Conservation (phyloP, 1,140 invertebrate genomes). For the Scaptomyza montana region DNA sequence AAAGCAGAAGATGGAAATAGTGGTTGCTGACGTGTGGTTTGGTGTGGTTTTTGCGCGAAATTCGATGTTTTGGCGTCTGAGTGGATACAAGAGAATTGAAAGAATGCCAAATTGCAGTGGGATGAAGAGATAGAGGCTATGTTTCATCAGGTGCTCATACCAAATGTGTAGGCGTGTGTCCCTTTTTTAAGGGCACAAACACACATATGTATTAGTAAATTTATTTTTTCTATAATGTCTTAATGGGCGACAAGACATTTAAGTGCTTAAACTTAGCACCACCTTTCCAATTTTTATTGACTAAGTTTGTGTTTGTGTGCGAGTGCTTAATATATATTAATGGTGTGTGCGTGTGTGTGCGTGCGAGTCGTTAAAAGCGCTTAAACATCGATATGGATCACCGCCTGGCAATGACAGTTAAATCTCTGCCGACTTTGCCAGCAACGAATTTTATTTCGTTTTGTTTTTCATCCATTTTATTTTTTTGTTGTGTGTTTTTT, state of each 20-base stretch:
- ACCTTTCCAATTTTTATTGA: conserved; percentile 72
- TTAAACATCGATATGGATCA: conserved; percentile 74
- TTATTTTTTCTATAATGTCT: conserved; percentile 20
- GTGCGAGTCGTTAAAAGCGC: conserved; percentile 62
- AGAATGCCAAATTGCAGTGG: conserved; percentile 51
- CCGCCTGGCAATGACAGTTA: conserved; percentile 51
- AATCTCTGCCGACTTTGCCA: conserved; percentile 41
- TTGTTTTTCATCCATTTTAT: not conserved
- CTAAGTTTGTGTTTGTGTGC: conserved; percentile 44
- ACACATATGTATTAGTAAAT: not conserved
- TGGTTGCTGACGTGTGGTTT: conserved; percentile 21
- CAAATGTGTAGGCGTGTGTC: not conserved
- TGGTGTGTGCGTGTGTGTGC: conserved; percentile 34
- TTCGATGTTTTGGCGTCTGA: not conserved
- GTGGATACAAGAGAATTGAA: conserved; percentile 35
- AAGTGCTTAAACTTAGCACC: conserved; percentile 60
- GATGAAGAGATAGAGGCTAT: conserved; percentile 34
- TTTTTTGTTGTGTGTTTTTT: not conserved
- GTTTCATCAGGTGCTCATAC: conserved; percentile 20
- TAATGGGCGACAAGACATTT: conserved; percentile 62
- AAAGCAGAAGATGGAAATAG: conserved; percentile 5
- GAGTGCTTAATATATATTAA: conserved; percentile 21
- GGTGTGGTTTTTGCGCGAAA: conserved; percentile 15
- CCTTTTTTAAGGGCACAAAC: conserved; percentile 4
- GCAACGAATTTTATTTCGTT: not conserved